Conservation (phyloP, 1,140 invertebrate species). For the Lepidostoma basale region DNA sequence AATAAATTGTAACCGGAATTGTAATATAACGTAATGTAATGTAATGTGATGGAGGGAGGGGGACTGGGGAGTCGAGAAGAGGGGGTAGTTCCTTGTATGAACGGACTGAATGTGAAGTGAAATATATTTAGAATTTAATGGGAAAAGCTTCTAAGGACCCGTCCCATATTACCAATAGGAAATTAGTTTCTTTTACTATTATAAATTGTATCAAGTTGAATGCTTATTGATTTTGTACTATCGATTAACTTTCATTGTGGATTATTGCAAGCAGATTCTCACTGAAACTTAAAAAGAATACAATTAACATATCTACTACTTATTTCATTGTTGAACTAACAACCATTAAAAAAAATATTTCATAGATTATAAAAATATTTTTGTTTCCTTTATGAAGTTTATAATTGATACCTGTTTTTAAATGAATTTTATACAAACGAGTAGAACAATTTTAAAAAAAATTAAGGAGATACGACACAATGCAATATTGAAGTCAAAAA, state of each 20-base stretch:
- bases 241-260: not conserved
- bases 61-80: no score
- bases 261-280: no score
- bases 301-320: no score
- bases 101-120: constrained; percentile 12
- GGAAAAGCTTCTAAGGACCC: not conserved
- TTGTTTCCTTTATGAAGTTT: not conserved
- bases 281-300: no score
- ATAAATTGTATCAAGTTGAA: not conserved
- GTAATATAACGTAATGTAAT: constrained; percentile 40
- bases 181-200: constrained; percentile 17
- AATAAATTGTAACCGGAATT: constrained; percentile 45
- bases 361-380: not conserved
- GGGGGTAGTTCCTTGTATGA: not conserved
- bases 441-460: no score
- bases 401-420: no score
- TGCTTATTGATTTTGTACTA: not conserved
- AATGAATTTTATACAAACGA: no score
- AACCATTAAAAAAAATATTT: no score
- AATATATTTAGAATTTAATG: constrained; percentile 21
- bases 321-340: no score
- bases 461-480: no score
- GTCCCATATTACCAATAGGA: not conserved
- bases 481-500: no score
- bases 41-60: no score